Base-by-base conservation (phyloP, 2,797 vertebrate genomes). In the Argyrosomus regius region DNA sequence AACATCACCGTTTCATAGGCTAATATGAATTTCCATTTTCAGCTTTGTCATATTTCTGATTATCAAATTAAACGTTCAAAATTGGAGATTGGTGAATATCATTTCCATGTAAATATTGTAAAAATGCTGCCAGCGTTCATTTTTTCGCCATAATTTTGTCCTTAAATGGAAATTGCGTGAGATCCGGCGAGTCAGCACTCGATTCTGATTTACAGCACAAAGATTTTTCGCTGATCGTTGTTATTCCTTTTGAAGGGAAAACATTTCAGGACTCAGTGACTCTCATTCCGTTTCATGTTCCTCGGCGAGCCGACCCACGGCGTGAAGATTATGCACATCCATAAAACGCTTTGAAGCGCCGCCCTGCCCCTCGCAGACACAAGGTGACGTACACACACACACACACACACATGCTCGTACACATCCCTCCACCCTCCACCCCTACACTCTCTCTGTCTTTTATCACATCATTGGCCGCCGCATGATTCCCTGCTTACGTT, bases 401-500 rank as follows among this genome's bases (percentile, higher is more conserved):
- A 31, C 31, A 35, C 31, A 50, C 65, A 59, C 17, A 39, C 80
- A 82, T 52, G 63, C 75, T 28, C 62, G 12, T 10, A 66, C 50
- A 16, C 53, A 61, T 26, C 45, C 52, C 9, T 12, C 5, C 31
- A 22, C 45, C 41, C 18, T 16, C 18, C 7, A 0, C 20, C 64
- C n/a, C 16, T 8, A 39, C 35, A 9, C 35, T 6, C 31, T 31
- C 31, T 39, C 35, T 39, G 35, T 35, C 66, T 75, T 76, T 88
- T 76, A 89, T 81, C 79, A 75, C 81, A 43, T 70, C 69, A 69
- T 49, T 60, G 82, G 69, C 61, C 75, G 49, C 80, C 3, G 78
- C 77, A 53, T 71, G 88, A 83, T 72, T 84, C 82, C 80, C 74
- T 0, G 58, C 78, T 81, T 82, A 77, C 76, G 68, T 84, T 80